Conservation (phyloP, 1,140 invertebrate species). For the Leptopilina clavipes region DNA sequence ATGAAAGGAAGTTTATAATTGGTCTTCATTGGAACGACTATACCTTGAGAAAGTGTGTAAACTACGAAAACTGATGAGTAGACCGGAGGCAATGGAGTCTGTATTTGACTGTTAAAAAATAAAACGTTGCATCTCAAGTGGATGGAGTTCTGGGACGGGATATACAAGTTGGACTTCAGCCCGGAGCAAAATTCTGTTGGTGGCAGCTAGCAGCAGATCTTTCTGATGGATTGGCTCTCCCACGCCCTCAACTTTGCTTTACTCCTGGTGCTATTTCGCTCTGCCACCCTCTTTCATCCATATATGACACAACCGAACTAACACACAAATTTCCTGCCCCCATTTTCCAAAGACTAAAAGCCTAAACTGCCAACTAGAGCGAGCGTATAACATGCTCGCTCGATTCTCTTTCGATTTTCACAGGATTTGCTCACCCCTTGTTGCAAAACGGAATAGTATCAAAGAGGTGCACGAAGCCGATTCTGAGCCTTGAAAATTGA, state of each 20-base stretch:
- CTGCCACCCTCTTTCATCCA: conserved; percentile 38
- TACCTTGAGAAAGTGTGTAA: conserved; percentile 40
- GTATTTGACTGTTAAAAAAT: conserved; percentile 64
- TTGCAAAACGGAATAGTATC: conserved; percentile 44
- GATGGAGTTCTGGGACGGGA: conserved; percentile 54
- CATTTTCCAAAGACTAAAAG: conserved; percentile 11
- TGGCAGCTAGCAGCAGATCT: conserved; percentile 67
- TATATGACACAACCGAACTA: conserved; percentile 41
- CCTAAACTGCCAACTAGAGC: conserved; percentile 38
- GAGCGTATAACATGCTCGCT: conserved; percentile 37
- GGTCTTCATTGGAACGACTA: not conserved
- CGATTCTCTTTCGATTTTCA: conserved; percentile 58
- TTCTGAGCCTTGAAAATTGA: conserved; percentile 63
- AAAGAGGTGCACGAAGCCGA: conserved; percentile 52
- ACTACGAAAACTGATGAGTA: conserved; percentile 47
- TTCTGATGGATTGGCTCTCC: conserved; percentile 69
- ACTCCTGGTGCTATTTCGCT: conserved; percentile 46
- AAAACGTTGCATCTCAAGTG: conserved; percentile 46
- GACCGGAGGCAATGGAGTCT: conserved; percentile 56
- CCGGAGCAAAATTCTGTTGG: conserved; percentile 60
- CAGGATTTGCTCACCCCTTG: conserved; percentile 45
- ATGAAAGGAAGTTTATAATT: not conserved
- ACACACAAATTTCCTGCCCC: conserved; percentile 38
- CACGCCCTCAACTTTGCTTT: conserved; percentile 58
- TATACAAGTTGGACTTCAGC: conserved; percentile 59